Evolutionary conservation across 2,888 invertebrate species (phyloP), one percentile per base, ranked within the genome.

Genomic region (Macroteleia sp.): DNA sequence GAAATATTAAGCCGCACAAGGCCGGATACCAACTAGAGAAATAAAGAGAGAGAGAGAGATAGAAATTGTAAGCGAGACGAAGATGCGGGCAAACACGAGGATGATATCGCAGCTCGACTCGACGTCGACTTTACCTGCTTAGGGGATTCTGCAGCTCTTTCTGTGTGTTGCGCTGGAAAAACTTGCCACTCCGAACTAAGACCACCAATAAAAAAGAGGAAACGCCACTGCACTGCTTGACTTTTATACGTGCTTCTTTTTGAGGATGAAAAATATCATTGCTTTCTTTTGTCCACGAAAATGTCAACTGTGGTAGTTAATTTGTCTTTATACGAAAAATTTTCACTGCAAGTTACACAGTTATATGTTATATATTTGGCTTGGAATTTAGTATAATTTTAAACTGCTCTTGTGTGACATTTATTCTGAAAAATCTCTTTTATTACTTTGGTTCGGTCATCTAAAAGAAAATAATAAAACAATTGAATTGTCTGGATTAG

Each of bases 21-120:
- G 83, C 84, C 86, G 87, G 85, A 86, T 87, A 83, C 85, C 81
- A 71, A 61, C 77, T 66, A 32, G 61, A 77, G 77, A 77, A 77
- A 77, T 70, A 77, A 77, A 77, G 66, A 46, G 77, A 46, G 74
- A 71, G 74, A 42, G 25, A 17, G 46, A 25, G 25, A 39, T 30
- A 75, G 44, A 36, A 28, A 34, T 25, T 41, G 34, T 22, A 1
- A 41, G 36, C 20, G 46, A 52, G 57, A 76, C 28, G 19, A 14
- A 52, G 56, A 64, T 5, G 44, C 32, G 28, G 34, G 14, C 48
- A 62, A 67, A 61, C 64, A 44, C 57, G 52, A 64, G 69, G 64
- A 69, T 74, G 73, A 74, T 78, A 78, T 59, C 73, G 64, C 50
- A 46, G 42, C 61, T 50, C 54, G 52, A 39, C 61, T 64, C 50